A percentile compares a stretch with the other conserved stretches of the same genome.
Conservation (phyloP, 2,113 vertebrate species). For the Psophia crepitans region DNA sequence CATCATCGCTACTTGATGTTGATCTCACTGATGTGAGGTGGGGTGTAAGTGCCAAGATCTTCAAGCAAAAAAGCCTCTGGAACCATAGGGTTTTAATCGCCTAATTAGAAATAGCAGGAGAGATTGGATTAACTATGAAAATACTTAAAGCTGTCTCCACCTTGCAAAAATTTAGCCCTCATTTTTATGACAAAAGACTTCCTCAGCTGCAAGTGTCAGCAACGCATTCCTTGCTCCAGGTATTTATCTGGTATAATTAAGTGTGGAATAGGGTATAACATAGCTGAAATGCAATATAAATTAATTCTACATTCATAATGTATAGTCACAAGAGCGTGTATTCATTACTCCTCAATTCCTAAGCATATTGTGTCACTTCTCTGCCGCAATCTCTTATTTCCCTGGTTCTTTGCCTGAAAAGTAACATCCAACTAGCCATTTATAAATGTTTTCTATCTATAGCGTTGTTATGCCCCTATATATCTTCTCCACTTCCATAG, state of each 20-base stretch:
- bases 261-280: neutral
- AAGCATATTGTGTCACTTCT: neutral
- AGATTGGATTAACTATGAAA: neutral
- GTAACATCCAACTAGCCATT: neutral
- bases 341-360: neutral
- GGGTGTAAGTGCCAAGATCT: neutral
- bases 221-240: neutral
- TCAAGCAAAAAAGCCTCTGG: neutral
- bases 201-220: neutral
- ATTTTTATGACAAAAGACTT: conserved; percentile 29
- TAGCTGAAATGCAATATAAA: conserved; percentile 16
- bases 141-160: neutral
- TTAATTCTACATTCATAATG: conserved; percentile 1
- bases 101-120: neutral
- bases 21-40: neutral
- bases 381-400: neutral
- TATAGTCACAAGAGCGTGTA: neutral
- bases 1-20: neutral
- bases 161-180: neutral
- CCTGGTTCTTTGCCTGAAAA: neutral
- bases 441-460: conserved; percentile 1
- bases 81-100: neutral
- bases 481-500: neutral
- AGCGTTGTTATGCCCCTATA: neutral
- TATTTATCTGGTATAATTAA: conserved; percentile 49